Base-by-base conservation (phyloP, 2,113 vertebrate genomes). In the Pteronura brasiliensis region DNA sequence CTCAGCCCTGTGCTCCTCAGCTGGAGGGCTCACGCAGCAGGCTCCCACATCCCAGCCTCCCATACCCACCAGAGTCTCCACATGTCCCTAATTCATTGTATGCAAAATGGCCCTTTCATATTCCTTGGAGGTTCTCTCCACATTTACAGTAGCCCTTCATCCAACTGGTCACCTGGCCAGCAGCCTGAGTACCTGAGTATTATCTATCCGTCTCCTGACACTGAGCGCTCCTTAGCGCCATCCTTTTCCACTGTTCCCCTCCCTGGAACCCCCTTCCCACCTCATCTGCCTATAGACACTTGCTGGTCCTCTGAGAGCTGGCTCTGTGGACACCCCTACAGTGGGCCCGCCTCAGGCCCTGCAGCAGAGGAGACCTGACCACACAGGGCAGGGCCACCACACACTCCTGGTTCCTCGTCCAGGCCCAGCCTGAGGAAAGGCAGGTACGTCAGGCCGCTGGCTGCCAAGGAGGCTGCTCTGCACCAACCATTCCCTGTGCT, bases 401-500 rank as follows among this genome's bases (percentile, higher is more conserved):
- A 42, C 12, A 1, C 44, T 47, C 84, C n/a, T 9, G 34, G 71
- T 67, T 80, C 83, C 21, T n/a, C 31, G 8, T 12, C 55, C 21
- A 90, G 74, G 67, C 4, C 29, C 31, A 82, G 44, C 63, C 89
- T 36, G 86, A 44, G 55, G 57, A 65, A 47, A n/a, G n/a, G 12
- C 42, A 13, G 47, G 80, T 63, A 52, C 3, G 0, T 20, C 13
- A 4, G 52, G 49, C 4, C 13, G 17, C 82, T 31, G 36, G 49
- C 14, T 47, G 47, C 61, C 55, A 29, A 82, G 61, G 69, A 52
- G 71, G 79, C 47, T 0, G 0, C 76, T 84, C 27, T 80, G 25
- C 49, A 57, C 94, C 95, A 55, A 13, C 59, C 25, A 34, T 11
- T 86, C 81, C 87, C 91, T 93, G 92, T 96, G 59, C 94, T 59